Conservation (phyloP, 2,797 vertebrate genomes). For the Lepus townsendii region DNA sequence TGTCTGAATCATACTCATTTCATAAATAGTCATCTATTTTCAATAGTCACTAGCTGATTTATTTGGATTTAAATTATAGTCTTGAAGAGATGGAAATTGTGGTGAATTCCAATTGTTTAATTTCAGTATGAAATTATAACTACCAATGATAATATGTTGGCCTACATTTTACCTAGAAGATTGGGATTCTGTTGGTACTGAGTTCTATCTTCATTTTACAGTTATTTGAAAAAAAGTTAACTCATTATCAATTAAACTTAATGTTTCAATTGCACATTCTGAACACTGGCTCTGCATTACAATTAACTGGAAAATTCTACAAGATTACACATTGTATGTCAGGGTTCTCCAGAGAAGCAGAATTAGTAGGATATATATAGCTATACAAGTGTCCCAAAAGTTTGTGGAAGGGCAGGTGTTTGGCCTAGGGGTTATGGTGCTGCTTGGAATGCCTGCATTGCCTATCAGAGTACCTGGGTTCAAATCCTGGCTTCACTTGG, state of each 20-base stretch:
- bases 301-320: background rate
- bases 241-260: background rate
- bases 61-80: conserved; percentile 37
- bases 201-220: conserved; percentile 22
- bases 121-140: conserved; percentile 16
- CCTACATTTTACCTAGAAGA: background rate
- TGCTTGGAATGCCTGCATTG: too few species aligned
- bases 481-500: too few species aligned
- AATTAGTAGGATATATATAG: background rate
- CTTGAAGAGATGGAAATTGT: conserved; percentile 32
- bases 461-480: too few species aligned
- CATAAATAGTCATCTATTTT: background rate
- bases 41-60: background rate
- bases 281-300: background rate
- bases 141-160: conserved; percentile 18
- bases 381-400: too few species aligned
- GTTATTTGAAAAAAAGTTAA: background rate
- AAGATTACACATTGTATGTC: background rate
- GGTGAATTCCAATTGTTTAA: background rate
- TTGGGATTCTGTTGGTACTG: background rate
- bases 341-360: background rate
- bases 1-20: background rate
- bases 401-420: too few species aligned
- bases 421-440: too few species aligned
- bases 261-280: background rate